Percentiles rank a stretch among this genome's conserved stretches.
Conservation (phyloP, 2,113 vertebrate species). For the Callorhinus ursinus region DNA sequence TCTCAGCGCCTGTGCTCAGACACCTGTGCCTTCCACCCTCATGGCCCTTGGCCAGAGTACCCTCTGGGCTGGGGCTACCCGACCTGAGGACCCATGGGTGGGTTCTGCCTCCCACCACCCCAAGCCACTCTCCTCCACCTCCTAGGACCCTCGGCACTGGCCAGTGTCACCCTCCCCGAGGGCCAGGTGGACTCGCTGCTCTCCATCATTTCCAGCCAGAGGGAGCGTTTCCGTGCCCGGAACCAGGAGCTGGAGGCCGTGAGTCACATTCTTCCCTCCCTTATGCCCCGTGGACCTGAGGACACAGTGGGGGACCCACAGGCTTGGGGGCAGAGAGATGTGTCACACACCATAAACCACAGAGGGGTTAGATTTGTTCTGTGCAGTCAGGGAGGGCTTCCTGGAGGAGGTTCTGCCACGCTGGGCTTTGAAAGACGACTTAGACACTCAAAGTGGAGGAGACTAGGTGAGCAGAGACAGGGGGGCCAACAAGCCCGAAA, state of each 20-base stretch:
- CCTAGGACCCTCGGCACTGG: slow-evolving; percentile 68
- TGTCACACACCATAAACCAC: not conserved
- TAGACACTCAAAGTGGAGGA: not conserved
- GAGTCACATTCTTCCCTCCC: slow-evolving; percentile 48
- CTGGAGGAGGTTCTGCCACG: not conserved
- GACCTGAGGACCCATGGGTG: not conserved
- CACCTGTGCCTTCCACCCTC: not conserved
- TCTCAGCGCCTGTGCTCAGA: not conserved
- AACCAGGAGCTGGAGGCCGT: slow-evolving; percentile 97
- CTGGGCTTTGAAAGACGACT: not conserved
- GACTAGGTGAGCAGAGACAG: not conserved
- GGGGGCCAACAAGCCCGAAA: not conserved
- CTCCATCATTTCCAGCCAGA: slow-evolving; percentile 98
- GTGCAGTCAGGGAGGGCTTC: not conserved
- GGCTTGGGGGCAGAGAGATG: not conserved
- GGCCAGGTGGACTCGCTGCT: slow-evolving; percentile 96
- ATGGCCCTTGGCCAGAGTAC: not conserved
- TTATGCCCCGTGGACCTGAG: not conserved
- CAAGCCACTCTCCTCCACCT: not conserved
- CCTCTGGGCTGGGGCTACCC: not conserved
- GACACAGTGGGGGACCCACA: not conserved
- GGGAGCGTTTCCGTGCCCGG: slow-evolving; percentile 95
- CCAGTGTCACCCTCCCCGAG: slow-evolving; percentile 86
- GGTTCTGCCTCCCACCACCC: not conserved
- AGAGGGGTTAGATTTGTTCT: not conserved